Evolutionary conservation across 2,888 invertebrate genomes (phyloP), one percentile per base, ranked within the genome.

Genomic region (Drosophila conformis): DNA sequence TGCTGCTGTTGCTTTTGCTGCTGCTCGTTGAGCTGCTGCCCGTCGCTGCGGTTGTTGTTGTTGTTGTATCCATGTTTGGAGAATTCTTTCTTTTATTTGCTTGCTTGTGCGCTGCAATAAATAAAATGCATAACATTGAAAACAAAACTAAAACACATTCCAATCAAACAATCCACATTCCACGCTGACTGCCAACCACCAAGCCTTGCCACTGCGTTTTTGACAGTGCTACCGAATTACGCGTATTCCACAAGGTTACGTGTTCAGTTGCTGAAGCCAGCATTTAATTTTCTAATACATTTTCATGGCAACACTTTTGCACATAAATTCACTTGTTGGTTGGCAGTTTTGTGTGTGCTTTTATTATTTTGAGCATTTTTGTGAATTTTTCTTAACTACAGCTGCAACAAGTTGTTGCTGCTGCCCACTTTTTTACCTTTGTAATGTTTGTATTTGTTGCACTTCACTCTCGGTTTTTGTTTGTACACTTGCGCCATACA

Each of bases 181-280:
- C 7, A 46, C 46, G 21, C 46, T 46, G 4, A 25, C 57, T n/a
- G 35, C 59, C 53, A 76, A 65, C 61, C 7, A 70, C 21, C 77
- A 82, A 67, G 58, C 67, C 49, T 40, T 66, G 83, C 51, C 61
- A 46, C 51, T 52, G 53, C 79, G 60, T 69, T 76, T 69, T 76
- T 83, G 73, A 76, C 60, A 80, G 71, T 79, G 80, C 73, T 90
- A 91, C 93, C 87, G 93, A 92, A 92, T 90, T 93, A 93, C 93
- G 93, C 93, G 90, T 85, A 78, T 82, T 89, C 88, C 87, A 90
- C 92, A 93, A 93, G 93, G 93, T 93, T 93, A 93, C 93, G 93
- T 92, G 86, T 91, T 90, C 88, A 84, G 72, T 69, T 35, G 40
- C 48, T 31, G 5, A 60, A 53, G 63, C 35, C 27, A 65, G 59